phyloP scores from a whole-genome alignment of 1,140 invertebrate species.

The Rhopalosiphum maidis region DNA sequence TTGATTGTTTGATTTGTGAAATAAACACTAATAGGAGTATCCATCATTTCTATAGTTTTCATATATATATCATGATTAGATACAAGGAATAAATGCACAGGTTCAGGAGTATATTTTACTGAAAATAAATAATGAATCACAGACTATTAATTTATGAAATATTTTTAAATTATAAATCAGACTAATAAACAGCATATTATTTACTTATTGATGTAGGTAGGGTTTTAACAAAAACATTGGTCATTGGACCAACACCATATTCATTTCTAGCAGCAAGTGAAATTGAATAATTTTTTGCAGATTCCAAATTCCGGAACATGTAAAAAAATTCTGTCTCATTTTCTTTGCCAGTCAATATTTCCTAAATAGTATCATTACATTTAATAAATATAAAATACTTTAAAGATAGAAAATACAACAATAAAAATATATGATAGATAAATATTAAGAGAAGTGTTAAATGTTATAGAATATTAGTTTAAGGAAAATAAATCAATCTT shows the following conservation, averaged over 20 bases:
- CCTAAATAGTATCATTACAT: background rate
- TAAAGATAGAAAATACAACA: background rate
- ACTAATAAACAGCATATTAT: constrained; percentile 58
- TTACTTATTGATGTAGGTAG: constrained; percentile 71
- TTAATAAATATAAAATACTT: background rate
- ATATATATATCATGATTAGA: constrained; percentile 10
- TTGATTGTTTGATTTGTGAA: constrained; percentile 27
- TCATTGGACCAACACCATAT: constrained; percentile 78
- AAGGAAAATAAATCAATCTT: background rate
- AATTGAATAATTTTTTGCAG: constrained; percentile 78
- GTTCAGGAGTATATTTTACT: constrained; percentile 45
- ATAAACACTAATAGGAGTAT: constrained; percentile 33
- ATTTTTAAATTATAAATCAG: background rate
- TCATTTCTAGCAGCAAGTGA: constrained; percentile 81
- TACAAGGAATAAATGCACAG: constrained; percentile 46
- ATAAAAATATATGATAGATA: background rate
- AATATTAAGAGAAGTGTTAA: constrained; percentile 3
- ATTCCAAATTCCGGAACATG: constrained; percentile 79
- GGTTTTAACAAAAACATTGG: constrained; percentile 71
- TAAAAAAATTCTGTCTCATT: constrained; percentile 63
- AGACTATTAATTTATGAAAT: background rate
- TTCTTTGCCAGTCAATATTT: constrained; percentile 50
- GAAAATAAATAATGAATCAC: background rate
- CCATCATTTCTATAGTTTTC: constrained; percentile 29
- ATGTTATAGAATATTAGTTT: constrained; percentile 20